phyloP scores from a whole-genome alignment of 2,888 invertebrate species.

The Microctonus brassicae region DNA sequence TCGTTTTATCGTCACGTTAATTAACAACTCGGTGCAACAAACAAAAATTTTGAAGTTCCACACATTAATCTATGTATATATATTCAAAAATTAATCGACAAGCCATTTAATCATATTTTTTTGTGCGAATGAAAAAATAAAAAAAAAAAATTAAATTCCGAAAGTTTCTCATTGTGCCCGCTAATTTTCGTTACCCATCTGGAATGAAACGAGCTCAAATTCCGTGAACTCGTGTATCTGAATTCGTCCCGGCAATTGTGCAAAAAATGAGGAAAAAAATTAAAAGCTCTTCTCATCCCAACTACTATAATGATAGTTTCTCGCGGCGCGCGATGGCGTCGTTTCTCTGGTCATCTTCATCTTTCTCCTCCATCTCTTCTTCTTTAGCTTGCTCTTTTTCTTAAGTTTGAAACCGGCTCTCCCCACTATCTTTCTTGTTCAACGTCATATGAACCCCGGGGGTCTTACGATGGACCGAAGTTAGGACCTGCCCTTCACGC shows the following conservation, averaged over 20 bases:
- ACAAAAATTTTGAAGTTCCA: not conserved
- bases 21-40: slow-evolving; percentile 43
- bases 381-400: slow-evolving; percentile 16
- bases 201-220: slow-evolving; percentile 10
- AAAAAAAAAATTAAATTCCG: too few species aligned
- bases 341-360: slow-evolving; percentile 41
- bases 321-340: slow-evolving; percentile 63
- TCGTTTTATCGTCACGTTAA: slow-evolving; percentile 45
- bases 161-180: not conserved
- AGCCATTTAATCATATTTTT: too few species aligned
- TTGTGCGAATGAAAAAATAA: too few species aligned
- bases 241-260: slow-evolving; percentile 16
- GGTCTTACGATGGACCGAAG: slow-evolving; percentile 44
- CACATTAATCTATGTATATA: not conserved
- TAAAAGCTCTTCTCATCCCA: slow-evolving; percentile 43
- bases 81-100: not conserved
- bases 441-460: slow-evolving; percentile 45
- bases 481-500: slow-evolving; percentile 55
- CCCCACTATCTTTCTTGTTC: slow-evolving; percentile 56
- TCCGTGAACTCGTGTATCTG: slow-evolving; percentile 10
- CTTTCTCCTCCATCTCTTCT: slow-evolving; percentile 12
- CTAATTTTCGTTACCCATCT: slow-evolving; percentile 3
- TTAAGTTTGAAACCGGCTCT: slow-evolving; percentile 63
- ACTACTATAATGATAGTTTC: slow-evolving; percentile 64
- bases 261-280: slow-evolving; percentile 45